A percentile compares a stretch with the other conserved stretches of the same genome.
Conservation (phyloP, 2,797 vertebrate genomes). For the Staurois parvus region DNA sequence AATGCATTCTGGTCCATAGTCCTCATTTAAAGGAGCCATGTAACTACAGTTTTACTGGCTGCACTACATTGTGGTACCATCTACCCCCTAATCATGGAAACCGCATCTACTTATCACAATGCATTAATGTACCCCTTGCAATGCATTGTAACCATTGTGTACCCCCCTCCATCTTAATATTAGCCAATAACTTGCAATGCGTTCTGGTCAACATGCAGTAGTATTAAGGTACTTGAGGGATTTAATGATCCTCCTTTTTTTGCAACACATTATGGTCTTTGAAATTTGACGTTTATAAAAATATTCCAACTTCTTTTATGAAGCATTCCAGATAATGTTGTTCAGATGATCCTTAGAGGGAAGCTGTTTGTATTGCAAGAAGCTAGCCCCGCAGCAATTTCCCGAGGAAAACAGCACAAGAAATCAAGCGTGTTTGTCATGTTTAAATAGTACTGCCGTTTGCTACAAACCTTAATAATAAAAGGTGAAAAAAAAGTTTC, state of each 20-base stretch:
- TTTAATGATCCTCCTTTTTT: slow-evolving; percentile 11
- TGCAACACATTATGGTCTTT: slow-evolving; percentile 33
- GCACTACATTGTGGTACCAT: slow-evolving; percentile 35
- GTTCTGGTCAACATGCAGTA: slow-evolving; percentile 24
- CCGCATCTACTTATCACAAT: slow-evolving; percentile 28
- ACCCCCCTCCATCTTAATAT: slow-evolving; percentile 17
- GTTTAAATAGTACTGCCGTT: slow-evolving; percentile 51
- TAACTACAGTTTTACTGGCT: slow-evolving; percentile 14
- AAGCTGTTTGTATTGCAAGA: slow-evolving; percentile 37
- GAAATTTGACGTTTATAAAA: slow-evolving; percentile 9
- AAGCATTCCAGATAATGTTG: slow-evolving; percentile 27
- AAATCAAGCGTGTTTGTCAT: slow-evolving; percentile 48
- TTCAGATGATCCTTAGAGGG: slow-evolving; percentile 15
- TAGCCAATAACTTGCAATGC: slow-evolving; percentile 30
- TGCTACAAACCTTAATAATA: slow-evolving; percentile 60
- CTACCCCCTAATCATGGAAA: slow-evolving; percentile 5
- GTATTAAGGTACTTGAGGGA: slow-evolving; percentile 37
- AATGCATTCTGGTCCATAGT: slow-evolving; percentile 32
- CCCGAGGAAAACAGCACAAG: slow-evolving; percentile 53
- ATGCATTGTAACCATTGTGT: slow-evolving; percentile 39
- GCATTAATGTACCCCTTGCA: slow-evolving; percentile 6
- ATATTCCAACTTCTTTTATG: slow-evolving; percentile 16
- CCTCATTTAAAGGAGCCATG: slow-evolving; percentile 26
- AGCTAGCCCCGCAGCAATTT: slow-evolving; percentile 23
- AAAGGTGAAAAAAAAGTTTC: slow-evolving; percentile 23